A percentile compares a stretch with the other conserved stretches of the same genome.
Conservation (phyloP, 2,888 invertebrate species). For the Oxytorus armatus region DNA sequence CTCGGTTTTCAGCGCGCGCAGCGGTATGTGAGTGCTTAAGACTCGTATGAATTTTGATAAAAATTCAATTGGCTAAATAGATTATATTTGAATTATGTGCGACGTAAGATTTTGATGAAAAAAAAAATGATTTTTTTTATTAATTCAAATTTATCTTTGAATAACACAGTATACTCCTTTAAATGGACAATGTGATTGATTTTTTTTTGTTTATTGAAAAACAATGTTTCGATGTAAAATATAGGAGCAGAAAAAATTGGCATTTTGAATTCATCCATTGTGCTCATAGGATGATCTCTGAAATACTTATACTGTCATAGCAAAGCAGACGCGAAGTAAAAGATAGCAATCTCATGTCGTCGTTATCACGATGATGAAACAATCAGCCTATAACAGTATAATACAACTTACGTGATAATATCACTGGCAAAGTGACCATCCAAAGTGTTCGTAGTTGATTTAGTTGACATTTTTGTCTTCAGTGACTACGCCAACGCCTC, state of each 20-base stretch:
- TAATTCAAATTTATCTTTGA: no score
- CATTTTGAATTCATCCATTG: slow-evolving; percentile 8
- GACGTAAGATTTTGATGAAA: no score
- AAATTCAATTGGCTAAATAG: no score
- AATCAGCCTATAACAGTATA: slow-evolving; percentile 63
- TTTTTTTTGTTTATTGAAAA: no score
- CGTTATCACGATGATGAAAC: slow-evolving; percentile 65
- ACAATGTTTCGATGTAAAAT: slow-evolving; percentile 3
- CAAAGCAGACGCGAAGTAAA: slow-evolving; percentile 29
- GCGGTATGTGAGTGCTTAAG: no score
- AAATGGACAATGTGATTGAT: no score
- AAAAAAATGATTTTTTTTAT: no score
- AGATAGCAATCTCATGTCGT: slow-evolving; percentile 59
- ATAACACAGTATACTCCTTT: no score
- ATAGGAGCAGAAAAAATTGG: background rate
- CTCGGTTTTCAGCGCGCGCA: no score
- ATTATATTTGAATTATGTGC: no score
- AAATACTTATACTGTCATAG: slow-evolving; percentile 24
- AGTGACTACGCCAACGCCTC: slow-evolving; percentile 33
- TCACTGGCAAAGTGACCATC: slow-evolving; percentile 45
- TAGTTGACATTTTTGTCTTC: slow-evolving; percentile 49
- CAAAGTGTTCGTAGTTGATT: slow-evolving; percentile 47
- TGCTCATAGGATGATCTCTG: background rate
- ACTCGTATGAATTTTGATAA: no score
- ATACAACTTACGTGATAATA: slow-evolving; percentile 63